phyloP scores from a whole-genome alignment of 2,113 vertebrate genomes.

The Anhinga rufa region DNA sequence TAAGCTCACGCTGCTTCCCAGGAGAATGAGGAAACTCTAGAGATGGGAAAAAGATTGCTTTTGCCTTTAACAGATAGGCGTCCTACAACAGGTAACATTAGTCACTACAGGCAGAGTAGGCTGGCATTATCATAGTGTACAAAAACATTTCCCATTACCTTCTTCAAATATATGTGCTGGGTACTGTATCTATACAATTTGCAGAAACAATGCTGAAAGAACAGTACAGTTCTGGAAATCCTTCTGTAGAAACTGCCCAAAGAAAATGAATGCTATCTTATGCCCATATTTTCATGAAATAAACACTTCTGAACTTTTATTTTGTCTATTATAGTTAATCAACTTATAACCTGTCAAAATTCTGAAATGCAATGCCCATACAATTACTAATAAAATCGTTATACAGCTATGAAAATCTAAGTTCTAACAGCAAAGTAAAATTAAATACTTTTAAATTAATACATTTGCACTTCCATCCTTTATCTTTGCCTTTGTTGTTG shows the following conservation, averaged over 20 bases:
- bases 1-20: not conserved
- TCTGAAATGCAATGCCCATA: not conserved
- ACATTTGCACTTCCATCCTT: not conserved
- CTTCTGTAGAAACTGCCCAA: not conserved
- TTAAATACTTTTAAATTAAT: not conserved
- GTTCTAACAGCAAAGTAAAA: not conserved
- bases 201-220: not conserved
- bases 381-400: not conserved
- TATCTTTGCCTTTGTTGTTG: not conserved
- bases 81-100: not conserved
- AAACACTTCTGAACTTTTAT: not conserved
- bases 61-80: not conserved
- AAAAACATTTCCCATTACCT: not conserved
- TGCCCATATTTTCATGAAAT: not conserved
- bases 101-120: not conserved
- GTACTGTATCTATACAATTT: not conserved
- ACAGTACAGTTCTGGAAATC: not conserved
- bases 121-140: not conserved
- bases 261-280: not conserved
- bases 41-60: not conserved
- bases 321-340: not conserved
- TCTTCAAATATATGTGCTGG: not conserved
- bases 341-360: not conserved
- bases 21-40: not conserved
- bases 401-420: not conserved